These are phyloP conservation scores for Colletes latitarsis DNA, from an alignment of 1,140 invertebrate species.

Conservation along the genomic window DNA sequence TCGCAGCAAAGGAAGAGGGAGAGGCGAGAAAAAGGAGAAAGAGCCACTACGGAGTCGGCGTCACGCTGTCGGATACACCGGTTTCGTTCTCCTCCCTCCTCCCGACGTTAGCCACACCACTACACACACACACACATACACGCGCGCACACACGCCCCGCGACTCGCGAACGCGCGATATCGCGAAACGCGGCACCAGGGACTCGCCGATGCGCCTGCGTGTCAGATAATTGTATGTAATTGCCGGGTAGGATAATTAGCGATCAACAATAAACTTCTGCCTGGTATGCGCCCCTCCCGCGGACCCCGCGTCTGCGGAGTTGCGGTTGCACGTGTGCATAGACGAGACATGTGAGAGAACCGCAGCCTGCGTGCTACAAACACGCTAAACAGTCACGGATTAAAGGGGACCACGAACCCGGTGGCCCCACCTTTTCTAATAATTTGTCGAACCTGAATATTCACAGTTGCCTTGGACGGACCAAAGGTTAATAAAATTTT, in stretches of 20 bases:
- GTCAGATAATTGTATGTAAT: constrained; percentile 79
- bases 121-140: not conserved
- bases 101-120: constrained; percentile 40
- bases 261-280: constrained; percentile 78
- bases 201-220: constrained; percentile 70
- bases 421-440: too few species aligned
- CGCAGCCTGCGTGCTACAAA: constrained; percentile 10
- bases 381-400: constrained; percentile 20
- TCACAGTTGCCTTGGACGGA: too few species aligned
- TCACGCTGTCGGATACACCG: constrained; percentile 81
- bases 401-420: too few species aligned
- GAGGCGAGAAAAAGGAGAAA: constrained; percentile 63
- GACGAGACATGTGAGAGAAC: not conserved
- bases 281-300: constrained; percentile 35
- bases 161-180: constrained; percentile 44
- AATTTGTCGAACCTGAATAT: too few species aligned
- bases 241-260: constrained; percentile 77
- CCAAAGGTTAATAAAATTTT: too few species aligned
- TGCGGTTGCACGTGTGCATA: constrained; percentile 27
- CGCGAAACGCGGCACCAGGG: constrained; percentile 58
- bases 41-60: constrained; percentile 71
- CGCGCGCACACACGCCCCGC: not conserved
- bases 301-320: not conserved
- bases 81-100: constrained; percentile 74
- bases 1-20: constrained; percentile 45